Evolutionary conservation across 2,888 invertebrate genomes (phyloP).

Genomic region (Branchipolynoe longqiensis): DNA sequence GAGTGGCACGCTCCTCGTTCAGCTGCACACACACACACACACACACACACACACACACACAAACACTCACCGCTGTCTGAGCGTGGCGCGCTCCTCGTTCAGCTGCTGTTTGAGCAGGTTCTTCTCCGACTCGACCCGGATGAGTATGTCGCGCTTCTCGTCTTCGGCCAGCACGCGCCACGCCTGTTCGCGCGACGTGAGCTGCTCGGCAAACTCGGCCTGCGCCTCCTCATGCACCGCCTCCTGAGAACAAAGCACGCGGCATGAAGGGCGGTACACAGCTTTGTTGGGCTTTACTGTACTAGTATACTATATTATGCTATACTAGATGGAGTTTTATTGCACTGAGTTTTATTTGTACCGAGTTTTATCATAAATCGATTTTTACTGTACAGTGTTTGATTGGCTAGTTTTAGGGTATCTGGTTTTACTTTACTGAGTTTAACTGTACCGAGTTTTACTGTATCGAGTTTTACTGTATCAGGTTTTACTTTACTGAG

Average conservation of each 20-base stretch:
- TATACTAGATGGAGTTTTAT: no score
- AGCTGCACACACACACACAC: no score
- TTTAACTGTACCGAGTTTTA: no score
- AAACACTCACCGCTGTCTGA: slow-evolving; percentile 29
- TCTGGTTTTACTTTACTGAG: no score
- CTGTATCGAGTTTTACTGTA: no score
- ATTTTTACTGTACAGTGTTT: no score
- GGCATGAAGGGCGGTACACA: background rate
- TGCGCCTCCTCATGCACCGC: slow-evolving; percentile 37
- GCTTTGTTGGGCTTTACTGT: background rate
- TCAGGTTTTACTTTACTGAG: no score
- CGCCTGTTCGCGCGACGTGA: slow-evolving; percentile 69
- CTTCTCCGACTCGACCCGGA: slow-evolving; percentile 73
- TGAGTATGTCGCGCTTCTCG: slow-evolving; percentile 73
- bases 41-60: no score
- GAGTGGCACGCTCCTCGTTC: no score
- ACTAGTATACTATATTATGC: background rate
- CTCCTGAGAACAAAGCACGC: no score
- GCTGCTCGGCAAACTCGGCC: slow-evolving; percentile 66
- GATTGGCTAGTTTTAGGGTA: no score
- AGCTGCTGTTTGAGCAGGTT: slow-evolving; percentile 70
- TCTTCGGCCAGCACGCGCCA: slow-evolving; percentile 70
- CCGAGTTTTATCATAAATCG: no score
- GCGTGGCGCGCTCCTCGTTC: slow-evolving; percentile 68
- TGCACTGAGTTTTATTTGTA: background rate